Percentiles rank a stretch among this genome's conserved stretches.
Evolutionary conservation across 2,888 invertebrate species (phyloP).

Genomic region (Idaea biselata): DNA sequence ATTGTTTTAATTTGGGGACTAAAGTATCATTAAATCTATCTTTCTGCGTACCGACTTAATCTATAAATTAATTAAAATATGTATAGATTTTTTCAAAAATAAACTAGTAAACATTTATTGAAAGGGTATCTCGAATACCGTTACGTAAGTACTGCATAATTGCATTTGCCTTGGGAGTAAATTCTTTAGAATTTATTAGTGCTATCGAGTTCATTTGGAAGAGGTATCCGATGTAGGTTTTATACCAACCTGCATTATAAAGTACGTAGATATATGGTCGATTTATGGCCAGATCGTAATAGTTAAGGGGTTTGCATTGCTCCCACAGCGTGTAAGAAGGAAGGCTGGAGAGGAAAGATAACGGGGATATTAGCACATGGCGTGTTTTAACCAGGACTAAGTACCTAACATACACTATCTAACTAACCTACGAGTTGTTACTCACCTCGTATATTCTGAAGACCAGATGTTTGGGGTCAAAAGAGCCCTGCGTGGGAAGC

Average conservation of each 20-base stretch:
- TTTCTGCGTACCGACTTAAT: no score
- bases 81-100: no score
- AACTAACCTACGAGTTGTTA: no score
- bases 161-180: slow-evolving; percentile 17
- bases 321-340: slow-evolving; percentile 35
- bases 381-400: slow-evolving; percentile 48
- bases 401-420: slow-evolving; percentile 38
- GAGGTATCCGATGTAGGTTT: slow-evolving; percentile 13
- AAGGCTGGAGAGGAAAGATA: slow-evolving; percentile 42
- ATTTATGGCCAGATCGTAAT: slow-evolving; percentile 31
- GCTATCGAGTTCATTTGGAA: slow-evolving; percentile 18
- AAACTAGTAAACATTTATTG: neutral
- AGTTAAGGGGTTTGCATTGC: slow-evolving; percentile 37
- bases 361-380: slow-evolving; percentile 57
- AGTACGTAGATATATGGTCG: slow-evolving; percentile 12
- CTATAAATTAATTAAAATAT: no score
- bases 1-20: no score
- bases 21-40: no score
- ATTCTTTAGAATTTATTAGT: slow-evolving; percentile 18
- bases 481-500: slow-evolving; percentile 52
- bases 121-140: slow-evolving; percentile 13
- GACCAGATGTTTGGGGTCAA: slow-evolving; percentile 37
- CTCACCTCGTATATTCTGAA: no score
- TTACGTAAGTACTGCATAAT: slow-evolving; percentile 16
- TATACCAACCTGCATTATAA: neutral